phyloP scores from a whole-genome alignment of 1,140 invertebrate species.

The Lepidurus packardi region DNA sequence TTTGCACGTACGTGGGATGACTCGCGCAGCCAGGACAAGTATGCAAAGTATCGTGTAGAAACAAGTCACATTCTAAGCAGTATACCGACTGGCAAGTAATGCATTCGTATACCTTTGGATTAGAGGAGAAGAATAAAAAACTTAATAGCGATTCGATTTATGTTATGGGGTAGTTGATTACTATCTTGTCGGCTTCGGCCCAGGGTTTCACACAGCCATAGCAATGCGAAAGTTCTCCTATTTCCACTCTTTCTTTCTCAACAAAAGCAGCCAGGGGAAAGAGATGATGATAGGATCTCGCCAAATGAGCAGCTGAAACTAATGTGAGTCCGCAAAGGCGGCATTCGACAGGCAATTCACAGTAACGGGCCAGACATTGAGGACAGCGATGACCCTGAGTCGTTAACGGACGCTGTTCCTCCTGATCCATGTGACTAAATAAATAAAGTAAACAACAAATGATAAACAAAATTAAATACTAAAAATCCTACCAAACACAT shows the following conservation, averaged over 20 bases:
- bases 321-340: constrained; percentile 88
- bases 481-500: constrained; percentile 68
- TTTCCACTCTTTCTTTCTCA: constrained; percentile 49
- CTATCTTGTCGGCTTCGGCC: constrained; percentile 25
- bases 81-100: constrained; percentile 69
- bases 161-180: not conserved
- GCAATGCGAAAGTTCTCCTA: constrained; percentile 13
- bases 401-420: constrained; percentile 49
- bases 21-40: constrained; percentile 88
- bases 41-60: constrained; percentile 87
- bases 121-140: constrained; percentile 36
- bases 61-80: constrained; percentile 92
- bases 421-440: constrained; percentile 72
- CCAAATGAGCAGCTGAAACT: constrained; percentile 95
- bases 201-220: constrained; percentile 30
- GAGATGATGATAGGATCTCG: constrained; percentile 92
- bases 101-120: constrained; percentile 69
- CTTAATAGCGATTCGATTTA: not conserved
- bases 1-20: constrained; percentile 50
- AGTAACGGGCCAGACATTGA: constrained; percentile 94
- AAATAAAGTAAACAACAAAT: constrained; percentile 37
- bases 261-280: constrained; percentile 83
- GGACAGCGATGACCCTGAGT: constrained; percentile 87
- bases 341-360: constrained; percentile 95
- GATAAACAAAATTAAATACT: constrained; percentile 32